phyloP scores from a whole-genome alignment of 2,113 vertebrate genomes.

The Gnathochromis pfefferi region DNA sequence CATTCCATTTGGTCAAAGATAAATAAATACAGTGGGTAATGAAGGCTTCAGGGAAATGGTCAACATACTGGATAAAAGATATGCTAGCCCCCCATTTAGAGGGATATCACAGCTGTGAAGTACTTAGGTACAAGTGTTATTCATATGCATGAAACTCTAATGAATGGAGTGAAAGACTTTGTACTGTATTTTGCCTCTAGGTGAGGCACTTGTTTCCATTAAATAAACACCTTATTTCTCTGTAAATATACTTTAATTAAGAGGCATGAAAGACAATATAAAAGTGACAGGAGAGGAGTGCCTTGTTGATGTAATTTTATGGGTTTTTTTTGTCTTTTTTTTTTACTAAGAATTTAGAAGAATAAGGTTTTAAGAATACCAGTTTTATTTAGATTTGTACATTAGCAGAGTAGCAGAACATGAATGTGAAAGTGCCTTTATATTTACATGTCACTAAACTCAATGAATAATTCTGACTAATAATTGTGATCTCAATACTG shows the following conservation, averaged over 20 bases:
- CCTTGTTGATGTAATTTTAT: background rate
- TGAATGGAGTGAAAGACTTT: background rate
- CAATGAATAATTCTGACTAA: background rate
- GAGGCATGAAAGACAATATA: background rate
- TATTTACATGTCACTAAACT: background rate
- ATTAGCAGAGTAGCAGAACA: background rate
- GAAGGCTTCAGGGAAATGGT: background rate
- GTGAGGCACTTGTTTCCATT: background rate
- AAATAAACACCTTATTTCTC: background rate
- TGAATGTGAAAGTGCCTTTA: background rate
- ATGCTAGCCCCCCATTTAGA: background rate
- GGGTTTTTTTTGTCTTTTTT: fast-evolving
- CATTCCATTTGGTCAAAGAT: background rate
- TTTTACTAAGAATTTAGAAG: background rate
- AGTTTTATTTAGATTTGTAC: background rate
- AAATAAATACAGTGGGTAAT: background rate
- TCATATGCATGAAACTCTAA: background rate
- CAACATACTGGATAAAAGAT: background rate
- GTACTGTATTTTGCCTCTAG: background rate
- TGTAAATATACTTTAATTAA: background rate
- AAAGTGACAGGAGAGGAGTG: background rate
- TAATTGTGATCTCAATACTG: background rate
- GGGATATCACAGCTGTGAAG: background rate
- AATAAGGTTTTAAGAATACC: background rate
- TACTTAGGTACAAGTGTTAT: background rate